Base-by-base conservation (phyloP, 2,888 invertebrate genomes). In the Nymphalis polychloros region DNA sequence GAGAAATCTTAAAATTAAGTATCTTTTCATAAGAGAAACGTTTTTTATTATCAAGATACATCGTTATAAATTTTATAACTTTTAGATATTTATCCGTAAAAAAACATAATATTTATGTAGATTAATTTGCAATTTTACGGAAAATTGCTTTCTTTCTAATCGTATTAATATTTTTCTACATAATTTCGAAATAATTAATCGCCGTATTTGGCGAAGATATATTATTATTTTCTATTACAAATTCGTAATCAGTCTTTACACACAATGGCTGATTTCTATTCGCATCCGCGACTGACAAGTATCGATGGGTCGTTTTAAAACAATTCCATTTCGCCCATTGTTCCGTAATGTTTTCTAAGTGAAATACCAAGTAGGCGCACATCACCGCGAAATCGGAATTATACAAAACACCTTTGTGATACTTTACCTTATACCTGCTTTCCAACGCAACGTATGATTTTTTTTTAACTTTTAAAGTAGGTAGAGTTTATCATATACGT, bases 341-440 rank as follows among this genome's bases (percentile, higher is more conserved):
- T 87, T 75, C 82, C 74, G 69, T 62, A 74, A 72, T 74, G 85
- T 89, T 90, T 90, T 90, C 89, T 85, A 88, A 86, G 81, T 82
- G 82, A 81, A 84, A 84, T 80, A 82, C 78, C 78, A 78, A 78
- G 77, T 78, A 72, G 70, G 64, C 65, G 79, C 73, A 76, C 75
- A 83, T 83, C 80, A 78, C 79, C 85, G 82, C 82, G 82, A 87
- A 89, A 88, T 87, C 77, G 76, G 73, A 81, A 86, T 87, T 86
- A 81, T 78, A 80, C 81, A 83, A 80, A 81, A 82, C 79, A 77
- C 77, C 76, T 76, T 75, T 74, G 77, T 79, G 80, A 76, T 77
- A 80, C 74, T 70, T 73, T 74, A 72, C 63, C 50, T 69, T 48
- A 49, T 57, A 60, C 59, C 47, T 27, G 55, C 57, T 47, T 63